A percentile compares a stretch with the other conserved stretches of the same genome.
phyloP scores from a whole-genome alignment of 2,797 vertebrate species.

The Poecilia wingei region DNA sequence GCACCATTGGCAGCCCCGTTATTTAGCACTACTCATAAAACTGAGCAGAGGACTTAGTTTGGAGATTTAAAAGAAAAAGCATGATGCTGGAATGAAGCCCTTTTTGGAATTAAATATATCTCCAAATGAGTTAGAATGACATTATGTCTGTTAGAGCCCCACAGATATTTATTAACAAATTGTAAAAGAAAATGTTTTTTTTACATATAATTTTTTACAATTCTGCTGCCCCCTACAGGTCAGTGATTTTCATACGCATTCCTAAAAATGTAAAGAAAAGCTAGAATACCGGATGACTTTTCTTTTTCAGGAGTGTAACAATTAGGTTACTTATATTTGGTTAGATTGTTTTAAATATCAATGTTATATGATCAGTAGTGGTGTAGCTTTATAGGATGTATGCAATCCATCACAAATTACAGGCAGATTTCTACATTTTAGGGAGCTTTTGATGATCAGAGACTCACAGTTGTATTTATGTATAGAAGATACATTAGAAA shows the following conservation, averaged over 20 bases:
- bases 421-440: constrained; percentile 54
- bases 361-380: constrained; percentile 57
- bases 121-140: neutral
- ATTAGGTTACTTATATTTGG: constrained; percentile 37
- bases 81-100: neutral
- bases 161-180: neutral
- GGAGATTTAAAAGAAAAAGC: neutral
- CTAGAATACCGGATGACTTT: neutral
- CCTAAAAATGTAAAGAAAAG: neutral
- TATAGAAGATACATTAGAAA: constrained; percentile 60
- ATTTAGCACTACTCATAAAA: neutral
- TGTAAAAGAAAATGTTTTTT: neutral
- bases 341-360: constrained; percentile 51
- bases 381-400: constrained; percentile 49
- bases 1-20: neutral
- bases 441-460: constrained; percentile 52
- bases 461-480: constrained; percentile 60
- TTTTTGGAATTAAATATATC: neutral
- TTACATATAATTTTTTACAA: neutral
- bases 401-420: constrained; percentile 52
- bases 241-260: neutral
- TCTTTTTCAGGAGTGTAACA: neutral
- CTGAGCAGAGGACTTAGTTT: neutral
- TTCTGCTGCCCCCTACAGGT: constrained; percentile 27
- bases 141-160: neutral